Evolutionary conservation across 2,888 invertebrate genomes (phyloP), one percentile per base, ranked within the genome.

Genomic region (Cheilosia impressa): DNA sequence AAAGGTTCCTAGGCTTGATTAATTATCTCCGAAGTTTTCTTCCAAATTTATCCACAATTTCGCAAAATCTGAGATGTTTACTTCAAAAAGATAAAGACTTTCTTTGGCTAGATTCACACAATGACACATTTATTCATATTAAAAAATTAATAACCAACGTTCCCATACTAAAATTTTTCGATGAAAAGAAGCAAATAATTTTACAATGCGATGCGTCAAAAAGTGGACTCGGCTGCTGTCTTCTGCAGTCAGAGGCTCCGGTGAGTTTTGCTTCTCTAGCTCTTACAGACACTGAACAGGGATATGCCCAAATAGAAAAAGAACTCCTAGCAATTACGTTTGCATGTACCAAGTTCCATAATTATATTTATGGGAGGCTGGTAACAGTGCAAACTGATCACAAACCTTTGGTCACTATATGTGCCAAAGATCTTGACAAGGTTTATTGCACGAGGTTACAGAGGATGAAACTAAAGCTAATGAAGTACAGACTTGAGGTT

Each of bases 311-410:
- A 34, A 57, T 57, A 15, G 60, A 43, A n/a, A 43, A 41, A 43
- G 60, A 60, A 43, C 41, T 43, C n/a, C 15, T 43, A 57, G 73
- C 84, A 10, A 84, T 88, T 15, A 45, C 72, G 1, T 88, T 87
- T 66, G 78, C 80, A 58, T 83, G 63, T 9, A 31, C 88, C 2
- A 66, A 53, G 24, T 77, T 69, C 13, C 57, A 77, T 38, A 22
- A 58, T 31, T 57, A 55, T 45, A 62, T 69, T 31, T 57, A 71
- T 41, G 45, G 69, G 22, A 24, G 41, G 15, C 41, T 24, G 19
- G 6, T 57, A 47, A 55, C 47, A 22, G 58, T 45, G 38, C 55
- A 69, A 19, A 45, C 68, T 31, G 57, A 69, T 3, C 68, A 60
- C 7, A 71, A 60, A 4, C 71, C 60, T 2, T 17, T 58, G 38